Evolutionary conservation across 2,113 vertebrate species (phyloP).

Genomic region (Calidris pugnax): DNA sequence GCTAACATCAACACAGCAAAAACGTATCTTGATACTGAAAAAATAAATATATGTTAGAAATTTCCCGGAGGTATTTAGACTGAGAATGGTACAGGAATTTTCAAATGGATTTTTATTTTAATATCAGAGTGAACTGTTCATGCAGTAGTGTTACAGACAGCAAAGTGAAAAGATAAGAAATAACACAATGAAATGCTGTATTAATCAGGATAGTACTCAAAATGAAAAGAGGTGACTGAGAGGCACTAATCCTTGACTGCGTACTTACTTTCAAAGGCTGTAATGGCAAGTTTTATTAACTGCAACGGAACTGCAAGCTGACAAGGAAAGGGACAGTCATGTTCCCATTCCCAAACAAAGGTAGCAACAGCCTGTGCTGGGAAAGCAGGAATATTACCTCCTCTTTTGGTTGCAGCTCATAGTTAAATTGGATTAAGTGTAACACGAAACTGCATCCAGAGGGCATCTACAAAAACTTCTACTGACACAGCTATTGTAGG

Average conservation of each 20-base stretch:
- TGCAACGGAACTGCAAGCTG: background rate
- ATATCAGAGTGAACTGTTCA: background rate
- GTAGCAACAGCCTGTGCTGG: background rate
- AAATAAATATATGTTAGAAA: background rate
- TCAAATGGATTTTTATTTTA: background rate
- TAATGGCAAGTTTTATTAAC: background rate
- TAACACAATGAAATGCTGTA: background rate
- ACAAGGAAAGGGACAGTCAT: background rate
- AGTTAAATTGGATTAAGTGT: background rate
- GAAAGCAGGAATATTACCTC: background rate
- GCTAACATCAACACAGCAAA: background rate
- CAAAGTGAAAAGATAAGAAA: background rate
- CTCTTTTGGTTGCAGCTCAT: background rate
- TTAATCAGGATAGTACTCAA: background rate
- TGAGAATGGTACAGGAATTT: background rate
- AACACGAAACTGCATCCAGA: background rate
- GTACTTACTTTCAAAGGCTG: background rate
- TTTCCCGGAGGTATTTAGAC: background rate
- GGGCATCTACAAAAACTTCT: background rate
- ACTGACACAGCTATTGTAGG: background rate
- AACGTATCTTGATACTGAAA: background rate
- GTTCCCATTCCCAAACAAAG: background rate
- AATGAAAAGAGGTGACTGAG: background rate
- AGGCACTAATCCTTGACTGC: background rate
- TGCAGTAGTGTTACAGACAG: background rate